Evolutionary conservation across 2,113 vertebrate species (phyloP).

Genomic region (Chloebia gouldiae): DNA sequence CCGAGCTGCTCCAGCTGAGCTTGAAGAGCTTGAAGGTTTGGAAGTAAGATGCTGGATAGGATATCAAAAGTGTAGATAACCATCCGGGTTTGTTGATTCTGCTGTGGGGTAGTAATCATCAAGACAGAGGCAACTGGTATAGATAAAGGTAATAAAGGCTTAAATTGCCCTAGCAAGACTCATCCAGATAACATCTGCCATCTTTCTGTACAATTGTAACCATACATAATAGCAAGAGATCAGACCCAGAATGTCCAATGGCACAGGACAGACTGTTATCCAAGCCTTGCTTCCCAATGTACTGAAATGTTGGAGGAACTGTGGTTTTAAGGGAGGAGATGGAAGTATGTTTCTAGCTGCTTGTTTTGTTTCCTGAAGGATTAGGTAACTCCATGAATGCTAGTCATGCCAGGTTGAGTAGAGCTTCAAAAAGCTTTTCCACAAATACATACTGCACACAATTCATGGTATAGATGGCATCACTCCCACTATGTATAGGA

Average conservation of each 20-base stretch:
- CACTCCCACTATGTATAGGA: accelerated
- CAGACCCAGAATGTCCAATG: neutral
- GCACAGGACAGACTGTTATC: neutral
- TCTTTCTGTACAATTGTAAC: neutral
- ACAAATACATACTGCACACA: neutral
- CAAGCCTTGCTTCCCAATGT: neutral
- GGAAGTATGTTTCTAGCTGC: neutral
- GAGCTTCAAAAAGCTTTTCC: neutral
- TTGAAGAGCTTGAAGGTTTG: neutral
- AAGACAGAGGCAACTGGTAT: neutral
- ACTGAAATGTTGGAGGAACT: neutral
- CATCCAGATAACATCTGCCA: neutral
- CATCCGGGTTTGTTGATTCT: neutral
- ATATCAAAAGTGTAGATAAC: neutral
- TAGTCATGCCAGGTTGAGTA: neutral
- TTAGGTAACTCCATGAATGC: neutral
- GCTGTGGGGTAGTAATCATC: neutral
- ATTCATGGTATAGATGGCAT: neutral
- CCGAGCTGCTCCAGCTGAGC: neutral
- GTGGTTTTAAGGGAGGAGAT: neutral
- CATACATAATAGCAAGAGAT: neutral
- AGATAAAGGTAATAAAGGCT: neutral
- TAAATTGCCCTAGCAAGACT: neutral
- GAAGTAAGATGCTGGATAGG: neutral
- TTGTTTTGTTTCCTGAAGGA: neutral